phyloP scores from a whole-genome alignment of 2,888 invertebrate species.

The Nematopogon swammerdamellus region DNA sequence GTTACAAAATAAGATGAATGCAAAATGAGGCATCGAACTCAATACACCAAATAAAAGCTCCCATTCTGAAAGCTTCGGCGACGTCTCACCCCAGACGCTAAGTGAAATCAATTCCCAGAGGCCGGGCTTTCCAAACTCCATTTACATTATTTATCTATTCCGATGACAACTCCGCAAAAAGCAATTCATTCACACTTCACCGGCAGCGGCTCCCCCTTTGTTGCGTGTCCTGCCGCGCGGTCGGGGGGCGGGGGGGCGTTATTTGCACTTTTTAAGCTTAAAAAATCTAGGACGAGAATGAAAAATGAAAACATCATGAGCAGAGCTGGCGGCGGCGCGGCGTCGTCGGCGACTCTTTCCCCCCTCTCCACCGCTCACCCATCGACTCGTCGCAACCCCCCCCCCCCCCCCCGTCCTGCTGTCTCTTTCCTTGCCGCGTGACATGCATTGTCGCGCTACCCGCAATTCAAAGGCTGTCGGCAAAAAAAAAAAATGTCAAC shows the following conservation, averaged over 20 bases:
- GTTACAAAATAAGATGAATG: no score
- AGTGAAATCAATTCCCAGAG: not conserved
- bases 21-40: no score
- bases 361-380: conserved; percentile 1
- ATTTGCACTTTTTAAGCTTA: not conserved
- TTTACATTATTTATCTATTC: not conserved
- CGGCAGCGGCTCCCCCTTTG: conserved; percentile 23
- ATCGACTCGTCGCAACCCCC: conserved; percentile 8
- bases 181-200: conserved; percentile 27
- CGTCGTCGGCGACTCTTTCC: no score
- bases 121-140: not conserved
- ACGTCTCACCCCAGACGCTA: no score
- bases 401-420: conserved; percentile 12
- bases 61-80: no score
- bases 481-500: not conserved
- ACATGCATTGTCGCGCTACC: conserved; percentile 37
- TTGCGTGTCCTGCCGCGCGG: conserved; percentile 11
- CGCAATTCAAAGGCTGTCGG: conserved; percentile 13
- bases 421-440: not conserved
- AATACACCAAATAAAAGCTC: no score
- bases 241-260: not conserved
- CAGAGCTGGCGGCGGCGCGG: conserved; percentile 15
- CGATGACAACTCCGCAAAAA: not conserved
- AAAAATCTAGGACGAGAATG: conserved; percentile 34
- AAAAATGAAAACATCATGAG: conserved; percentile 48